Conservation (phyloP, 2,797 vertebrate species). For the Podarcis lilfordi region DNA sequence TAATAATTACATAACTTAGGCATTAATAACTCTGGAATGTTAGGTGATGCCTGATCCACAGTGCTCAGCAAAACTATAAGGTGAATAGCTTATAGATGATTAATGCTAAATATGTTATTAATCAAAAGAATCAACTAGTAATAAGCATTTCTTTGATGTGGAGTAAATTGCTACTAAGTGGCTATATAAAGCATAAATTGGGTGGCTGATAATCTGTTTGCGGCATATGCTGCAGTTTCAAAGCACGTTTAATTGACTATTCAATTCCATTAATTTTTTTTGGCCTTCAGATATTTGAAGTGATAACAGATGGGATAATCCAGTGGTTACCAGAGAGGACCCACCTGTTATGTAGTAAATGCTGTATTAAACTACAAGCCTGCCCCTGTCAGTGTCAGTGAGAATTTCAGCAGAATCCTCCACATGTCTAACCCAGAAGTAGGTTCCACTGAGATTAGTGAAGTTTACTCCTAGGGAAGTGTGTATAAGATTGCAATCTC, state of each 20-base stretch:
- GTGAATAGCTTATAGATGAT: not conserved
- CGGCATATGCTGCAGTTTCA: not conserved
- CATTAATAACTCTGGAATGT: too few species aligned
- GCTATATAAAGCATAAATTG: not conserved
- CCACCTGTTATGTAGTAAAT: constrained; percentile 1
- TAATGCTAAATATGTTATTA: constrained; percentile 4
- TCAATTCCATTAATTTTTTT: not conserved
- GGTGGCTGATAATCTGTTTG: constrained; percentile 16
- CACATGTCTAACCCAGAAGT: not conserved
- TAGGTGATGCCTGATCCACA: not conserved
- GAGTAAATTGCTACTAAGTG: constrained; percentile 17
- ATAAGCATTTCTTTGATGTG: constrained; percentile 12
- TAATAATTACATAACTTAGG: not conserved
- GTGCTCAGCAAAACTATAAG: not conserved
- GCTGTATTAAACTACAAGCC: not conserved
- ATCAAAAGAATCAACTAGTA: not conserved
- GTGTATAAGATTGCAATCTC: not conserved
- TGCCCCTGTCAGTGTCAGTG: not conserved
- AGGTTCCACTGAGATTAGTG: not conserved
- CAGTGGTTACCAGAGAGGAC: not conserved
- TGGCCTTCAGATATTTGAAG: constrained; percentile 1
- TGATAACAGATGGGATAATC: constrained; percentile 6
- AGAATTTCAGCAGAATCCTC: not conserved
- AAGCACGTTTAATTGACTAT: constrained; percentile 18
- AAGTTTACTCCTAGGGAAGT: not conserved